Evolutionary conservation across 2,888 invertebrate species (phyloP).

Genomic region (Agelastica alni): DNA sequence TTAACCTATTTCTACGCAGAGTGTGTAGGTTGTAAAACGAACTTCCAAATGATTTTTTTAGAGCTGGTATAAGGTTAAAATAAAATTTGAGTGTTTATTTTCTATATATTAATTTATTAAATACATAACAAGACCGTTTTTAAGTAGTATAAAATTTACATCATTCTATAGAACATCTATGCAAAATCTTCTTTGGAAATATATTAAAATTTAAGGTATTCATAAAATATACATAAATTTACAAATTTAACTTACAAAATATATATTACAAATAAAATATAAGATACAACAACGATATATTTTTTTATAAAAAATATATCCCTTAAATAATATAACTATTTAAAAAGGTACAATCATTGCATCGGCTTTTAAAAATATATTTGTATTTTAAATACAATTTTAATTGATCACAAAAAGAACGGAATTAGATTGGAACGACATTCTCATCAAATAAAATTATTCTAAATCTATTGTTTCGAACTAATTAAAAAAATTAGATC

Average conservation of each 20-base stretch:
- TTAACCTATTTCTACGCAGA: no score
- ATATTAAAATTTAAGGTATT: conserved; percentile 54
- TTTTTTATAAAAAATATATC: conserved; percentile 52
- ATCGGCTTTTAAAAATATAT: conserved; percentile 48
- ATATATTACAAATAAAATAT: conserved; percentile 53
- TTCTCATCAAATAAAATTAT: no score
- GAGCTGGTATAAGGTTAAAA: no score
- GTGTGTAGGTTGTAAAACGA: no score
- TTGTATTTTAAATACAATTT: conserved; percentile 51
- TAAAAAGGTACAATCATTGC: conserved; percentile 52
- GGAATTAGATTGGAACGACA: conserved; percentile 50
- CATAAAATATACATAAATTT: conserved; percentile 53
- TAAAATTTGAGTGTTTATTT: no score
- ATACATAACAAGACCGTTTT: conserved; percentile 54
- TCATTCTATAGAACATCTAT: conserved; percentile 46
- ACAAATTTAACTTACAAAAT: conserved; percentile 47
- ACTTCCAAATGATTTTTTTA: not conserved
- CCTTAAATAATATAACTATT: conserved; percentile 43
- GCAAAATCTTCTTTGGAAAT: conserved; percentile 55
- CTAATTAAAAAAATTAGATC: no score
- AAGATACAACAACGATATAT: conserved; percentile 55
- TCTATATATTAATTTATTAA: conserved; percentile 51
- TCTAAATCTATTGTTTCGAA: no score
- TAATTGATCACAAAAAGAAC: conserved; percentile 56
- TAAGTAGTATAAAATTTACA: conserved; percentile 57